Evolutionary conservation across 2,113 vertebrate species (phyloP).

Genomic region (Gambusia affinis): DNA sequence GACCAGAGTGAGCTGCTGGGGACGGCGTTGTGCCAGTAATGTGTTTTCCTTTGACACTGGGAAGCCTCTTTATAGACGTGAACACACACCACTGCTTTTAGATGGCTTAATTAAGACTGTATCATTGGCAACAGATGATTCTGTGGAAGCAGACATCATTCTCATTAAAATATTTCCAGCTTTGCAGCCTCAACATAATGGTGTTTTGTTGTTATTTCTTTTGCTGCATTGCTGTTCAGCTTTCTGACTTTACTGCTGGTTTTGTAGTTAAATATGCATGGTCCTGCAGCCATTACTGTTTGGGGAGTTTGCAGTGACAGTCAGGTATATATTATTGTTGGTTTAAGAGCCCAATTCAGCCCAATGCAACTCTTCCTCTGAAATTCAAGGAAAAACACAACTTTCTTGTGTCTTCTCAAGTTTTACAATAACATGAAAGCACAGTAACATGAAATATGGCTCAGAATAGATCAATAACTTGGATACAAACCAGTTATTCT

Average conservation of each 20-base stretch:
- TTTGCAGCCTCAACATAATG: slow-evolving; percentile 58
- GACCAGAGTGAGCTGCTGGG: slow-evolving; percentile 52
- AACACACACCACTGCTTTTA: slow-evolving; percentile 71
- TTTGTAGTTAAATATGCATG: slow-evolving; percentile 47
- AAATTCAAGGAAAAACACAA: neutral
- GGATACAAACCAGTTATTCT: too few species aligned
- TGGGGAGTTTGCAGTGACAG: slow-evolving; percentile 33
- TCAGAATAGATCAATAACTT: too few species aligned
- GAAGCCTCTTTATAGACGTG: slow-evolving; percentile 70
- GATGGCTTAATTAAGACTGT: slow-evolving; percentile 79
- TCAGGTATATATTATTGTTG: slow-evolving; percentile 38
- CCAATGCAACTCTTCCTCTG: neutral
- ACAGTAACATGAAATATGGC: neutral
- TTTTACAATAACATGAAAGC: neutral
- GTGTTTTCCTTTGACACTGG: slow-evolving; percentile 61
- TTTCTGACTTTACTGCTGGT: slow-evolving; percentile 30
- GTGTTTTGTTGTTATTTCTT: slow-evolving; percentile 19
- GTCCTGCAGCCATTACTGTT: slow-evolving; percentile 37
- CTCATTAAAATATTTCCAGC: slow-evolving; percentile 72
- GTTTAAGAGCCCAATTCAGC: neutral
- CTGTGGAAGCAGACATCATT: slow-evolving; percentile 69
- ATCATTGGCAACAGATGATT: slow-evolving; percentile 75
- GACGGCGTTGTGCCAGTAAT: slow-evolving; percentile 50
- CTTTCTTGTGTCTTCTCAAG: neutral
- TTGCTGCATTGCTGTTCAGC: slow-evolving; percentile 37